Base-by-base conservation (phyloP, 2,888 invertebrate species). In the Gymnosoma rotundatum region DNA sequence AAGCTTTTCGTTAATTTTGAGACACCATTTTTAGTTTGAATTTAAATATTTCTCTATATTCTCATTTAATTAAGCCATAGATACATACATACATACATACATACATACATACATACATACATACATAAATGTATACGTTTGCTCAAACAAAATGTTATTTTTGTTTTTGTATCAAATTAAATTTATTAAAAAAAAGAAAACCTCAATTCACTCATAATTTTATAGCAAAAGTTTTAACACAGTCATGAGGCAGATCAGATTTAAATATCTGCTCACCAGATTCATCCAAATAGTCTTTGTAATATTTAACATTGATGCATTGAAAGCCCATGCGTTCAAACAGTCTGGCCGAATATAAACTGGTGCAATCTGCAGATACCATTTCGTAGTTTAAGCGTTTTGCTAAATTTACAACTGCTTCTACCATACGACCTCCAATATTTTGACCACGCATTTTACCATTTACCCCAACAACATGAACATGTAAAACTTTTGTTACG, bases 351-450 rank as follows among this genome's bases (percentile, higher is more conserved):
- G 92, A 90, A 83, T 90, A 92, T 12, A 88, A 45, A 67, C 92
- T 91, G 1, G 91, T 88, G 78, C 92, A 92, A 86, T 92, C 91
- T 8, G 73, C 86, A 36, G 88, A 88, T 0, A 90, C 83, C 21
- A 91, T 61, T 2, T 87, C 88, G 78, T 88, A 91, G 4, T 88
- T 87, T 14, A 89, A 78, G 0, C 87, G 64, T 16, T 87, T 87
- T 0, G 86, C 91, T 9, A 88, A 84, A 12, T 83, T 80, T 8
- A 87, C 85, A 21, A 89, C 81, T 18, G 88, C 87, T 3, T 80
- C 72, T 42, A 91, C 81, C 6, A 92, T 82, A 1, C 88, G 89
- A 0, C 86, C 52, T 32, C 91, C 91, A 48, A 92, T 86, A 10
- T 86, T 87, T 5, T 86, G 87, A 1, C 92, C 92, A 7, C 92